phyloP scores from a whole-genome alignment of 2,797 vertebrate species.

The Leptoclinus maculatus region DNA sequence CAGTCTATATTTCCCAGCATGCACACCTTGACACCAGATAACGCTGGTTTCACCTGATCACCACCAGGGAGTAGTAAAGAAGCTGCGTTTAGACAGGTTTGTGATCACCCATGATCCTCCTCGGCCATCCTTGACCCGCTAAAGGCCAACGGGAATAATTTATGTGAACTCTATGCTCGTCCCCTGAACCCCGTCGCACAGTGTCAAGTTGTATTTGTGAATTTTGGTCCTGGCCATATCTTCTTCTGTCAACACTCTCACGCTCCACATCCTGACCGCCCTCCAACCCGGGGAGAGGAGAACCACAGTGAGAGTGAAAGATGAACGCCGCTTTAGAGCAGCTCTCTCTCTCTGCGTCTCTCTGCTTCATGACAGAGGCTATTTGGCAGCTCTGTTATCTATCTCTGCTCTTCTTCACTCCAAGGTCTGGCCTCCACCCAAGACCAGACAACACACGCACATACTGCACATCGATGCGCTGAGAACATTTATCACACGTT shows the following conservation, averaged over 20 bases:
- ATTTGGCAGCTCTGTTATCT: constrained; percentile 70
- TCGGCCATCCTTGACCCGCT: constrained; percentile 52
- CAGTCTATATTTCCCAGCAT: constrained; percentile 39
- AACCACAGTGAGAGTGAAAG: constrained; percentile 13
- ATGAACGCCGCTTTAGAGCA: constrained; percentile 20
- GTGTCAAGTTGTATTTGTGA: constrained; percentile 64
- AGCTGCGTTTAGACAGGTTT: constrained; percentile 49
- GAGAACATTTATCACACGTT: constrained; percentile 24
- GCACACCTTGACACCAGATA: constrained; percentile 40
- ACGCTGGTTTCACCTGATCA: constrained; percentile 51
- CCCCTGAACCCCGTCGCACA: constrained; percentile 54
- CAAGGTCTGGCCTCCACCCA: constrained; percentile 52
- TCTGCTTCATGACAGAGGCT: constrained; percentile 50
- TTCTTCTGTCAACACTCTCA: constrained; percentile 77
- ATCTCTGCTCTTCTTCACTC: constrained; percentile 66
- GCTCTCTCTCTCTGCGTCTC: constrained; percentile 10
- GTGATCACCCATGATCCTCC: constrained; percentile 51
- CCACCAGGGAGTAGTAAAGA: constrained; percentile 50
- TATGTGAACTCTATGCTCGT: constrained; percentile 51
- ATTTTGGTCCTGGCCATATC: constrained; percentile 64
- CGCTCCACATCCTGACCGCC: constrained; percentile 60
- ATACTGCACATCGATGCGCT: background rate
- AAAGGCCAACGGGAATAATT: constrained; percentile 53
- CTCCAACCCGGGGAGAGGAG: constrained; percentile 32
- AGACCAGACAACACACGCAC: constrained; percentile 45